A percentile compares a stretch with the other conserved stretches of the same genome.
These are phyloP conservation scores for Chironex yamaguchii DNA, from an alignment of 30 jellyfish, hydroid and myxozoan species.

Conservation along the genomic window DNA sequence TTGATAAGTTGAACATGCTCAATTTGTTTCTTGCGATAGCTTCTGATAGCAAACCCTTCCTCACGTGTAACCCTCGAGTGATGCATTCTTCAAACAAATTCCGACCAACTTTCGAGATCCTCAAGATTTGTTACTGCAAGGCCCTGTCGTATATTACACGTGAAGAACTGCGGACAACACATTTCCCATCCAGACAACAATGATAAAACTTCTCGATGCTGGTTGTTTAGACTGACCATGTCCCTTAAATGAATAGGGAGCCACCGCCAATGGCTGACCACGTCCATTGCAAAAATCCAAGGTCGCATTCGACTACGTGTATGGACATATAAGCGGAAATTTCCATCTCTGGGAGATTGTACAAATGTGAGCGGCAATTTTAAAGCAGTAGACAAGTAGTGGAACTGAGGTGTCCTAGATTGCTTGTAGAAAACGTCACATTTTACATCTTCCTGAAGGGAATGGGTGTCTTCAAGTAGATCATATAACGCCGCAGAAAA, in stretches of 20 bases:
- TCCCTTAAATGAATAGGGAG: conserved; percentile 61
- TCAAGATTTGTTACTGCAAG: conserved; percentile 25
- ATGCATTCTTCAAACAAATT: conserved; percentile 44
- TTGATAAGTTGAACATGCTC: conserved; percentile 26
- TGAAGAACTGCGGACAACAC: conserved; percentile 13
- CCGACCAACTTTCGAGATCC: conserved; percentile 56
- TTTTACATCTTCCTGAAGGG: conserved; percentile 28
- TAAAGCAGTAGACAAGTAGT: conserved; percentile 45
- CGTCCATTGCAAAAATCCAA: conserved; percentile 69
- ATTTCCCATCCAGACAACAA: conserved; percentile 19
- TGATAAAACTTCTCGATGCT: conserved; percentile 29
- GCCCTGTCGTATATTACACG: conserved; percentile 18
- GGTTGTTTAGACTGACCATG: conserved; percentile 22
- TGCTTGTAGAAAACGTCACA: conserved; percentile 2
- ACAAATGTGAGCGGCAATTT: conserved; percentile 56
- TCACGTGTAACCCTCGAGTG: neutral
- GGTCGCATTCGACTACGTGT: conserved; percentile 51
- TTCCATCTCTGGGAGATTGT: conserved; percentile 46
- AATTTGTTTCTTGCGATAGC: conserved; percentile 59
- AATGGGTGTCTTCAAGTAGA: conserved; percentile 11
- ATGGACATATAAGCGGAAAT: conserved; percentile 17
- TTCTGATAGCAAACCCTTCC: conserved; percentile 44
- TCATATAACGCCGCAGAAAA: conserved; percentile 56
- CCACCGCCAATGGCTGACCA: conserved; percentile 60
- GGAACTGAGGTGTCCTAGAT: conserved; percentile 43